Conservation (phyloP, 2,888 invertebrate genomes). For the Phlogophora meticulosa region DNA sequence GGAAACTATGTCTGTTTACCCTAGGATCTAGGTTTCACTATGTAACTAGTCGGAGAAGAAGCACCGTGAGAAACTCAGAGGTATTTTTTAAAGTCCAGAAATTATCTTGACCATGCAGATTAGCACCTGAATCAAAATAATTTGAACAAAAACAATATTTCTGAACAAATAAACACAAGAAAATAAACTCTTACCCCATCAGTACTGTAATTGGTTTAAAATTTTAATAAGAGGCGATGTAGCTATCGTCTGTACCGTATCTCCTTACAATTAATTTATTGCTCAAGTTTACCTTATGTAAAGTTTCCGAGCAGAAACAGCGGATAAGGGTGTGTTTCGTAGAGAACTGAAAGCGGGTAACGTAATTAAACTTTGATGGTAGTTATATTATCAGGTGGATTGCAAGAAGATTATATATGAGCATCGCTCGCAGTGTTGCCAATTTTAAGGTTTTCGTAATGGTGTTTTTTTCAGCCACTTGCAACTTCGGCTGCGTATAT, state of each 20-base stretch:
- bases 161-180: background rate
- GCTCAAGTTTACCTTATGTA: conserved; percentile 68
- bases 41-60: no score
- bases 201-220: conserved; percentile 58
- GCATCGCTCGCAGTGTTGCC: no score
- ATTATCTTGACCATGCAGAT: no score
- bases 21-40: no score
- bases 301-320: conserved; percentile 54
- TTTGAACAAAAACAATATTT: background rate
- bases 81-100: no score
- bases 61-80: no score
- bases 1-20: no score
- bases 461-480: no score
- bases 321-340: conserved; percentile 42
- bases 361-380: conserved; percentile 55
- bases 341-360: conserved; percentile 31
- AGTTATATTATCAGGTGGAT: conserved; percentile 17
- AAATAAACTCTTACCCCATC: background rate
- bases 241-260: conserved; percentile 52
- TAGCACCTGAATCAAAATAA: no score
- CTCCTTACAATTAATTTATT: conserved; percentile 71
- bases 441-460: no score
- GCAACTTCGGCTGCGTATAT: no score
- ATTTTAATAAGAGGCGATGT: conserved; percentile 60
- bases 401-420: background rate